Evolutionary conservation across 2,797 vertebrate species (phyloP).

Genomic region (Fistularia commersonii): DNA sequence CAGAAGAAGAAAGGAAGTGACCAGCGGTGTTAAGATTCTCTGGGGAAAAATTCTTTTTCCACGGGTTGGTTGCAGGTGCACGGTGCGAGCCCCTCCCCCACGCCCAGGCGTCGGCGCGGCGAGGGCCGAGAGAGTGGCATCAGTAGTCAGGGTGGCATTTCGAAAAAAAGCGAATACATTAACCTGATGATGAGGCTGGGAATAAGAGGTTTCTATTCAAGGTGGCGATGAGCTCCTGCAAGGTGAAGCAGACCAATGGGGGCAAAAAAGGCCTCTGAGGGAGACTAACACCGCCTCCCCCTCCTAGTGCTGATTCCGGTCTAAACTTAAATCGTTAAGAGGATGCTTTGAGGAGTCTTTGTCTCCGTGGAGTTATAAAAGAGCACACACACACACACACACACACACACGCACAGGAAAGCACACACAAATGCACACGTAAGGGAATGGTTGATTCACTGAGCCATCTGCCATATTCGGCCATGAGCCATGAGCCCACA

Average conservation of each 20-base stretch:
- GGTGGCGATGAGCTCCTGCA: not conserved
- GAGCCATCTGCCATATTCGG: constrained; percentile 81
- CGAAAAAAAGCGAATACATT: constrained; percentile 3
- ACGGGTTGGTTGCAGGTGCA: too few species aligned
- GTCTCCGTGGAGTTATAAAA: constrained; percentile 48
- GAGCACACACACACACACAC: constrained; percentile 24
- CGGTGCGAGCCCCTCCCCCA: too few species aligned
- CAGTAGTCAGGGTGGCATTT: constrained; percentile 1
- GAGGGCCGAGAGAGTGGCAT: not conserved
- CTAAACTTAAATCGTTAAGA: constrained; percentile 57
- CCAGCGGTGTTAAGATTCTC: too few species aligned
- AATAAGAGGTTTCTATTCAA: not conserved
- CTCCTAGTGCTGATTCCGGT: constrained; percentile 37
- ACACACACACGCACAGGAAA: too few species aligned
- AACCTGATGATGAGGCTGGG: constrained; percentile 3
- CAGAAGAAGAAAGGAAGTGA: too few species aligned
- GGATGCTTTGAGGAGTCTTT: constrained; percentile 52
- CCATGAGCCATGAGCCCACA: constrained; percentile 68
- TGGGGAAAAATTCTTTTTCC: too few species aligned
- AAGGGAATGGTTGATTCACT: constrained; percentile 64
- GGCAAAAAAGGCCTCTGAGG: not conserved
- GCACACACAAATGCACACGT: constrained; percentile 30
- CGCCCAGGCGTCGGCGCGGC: too few species aligned
- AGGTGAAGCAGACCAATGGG: not conserved
- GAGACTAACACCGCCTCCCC: constrained; percentile 21